Base-by-base conservation (phyloP, 2,888 invertebrate genomes). In the Eilema griseolum region DNA sequence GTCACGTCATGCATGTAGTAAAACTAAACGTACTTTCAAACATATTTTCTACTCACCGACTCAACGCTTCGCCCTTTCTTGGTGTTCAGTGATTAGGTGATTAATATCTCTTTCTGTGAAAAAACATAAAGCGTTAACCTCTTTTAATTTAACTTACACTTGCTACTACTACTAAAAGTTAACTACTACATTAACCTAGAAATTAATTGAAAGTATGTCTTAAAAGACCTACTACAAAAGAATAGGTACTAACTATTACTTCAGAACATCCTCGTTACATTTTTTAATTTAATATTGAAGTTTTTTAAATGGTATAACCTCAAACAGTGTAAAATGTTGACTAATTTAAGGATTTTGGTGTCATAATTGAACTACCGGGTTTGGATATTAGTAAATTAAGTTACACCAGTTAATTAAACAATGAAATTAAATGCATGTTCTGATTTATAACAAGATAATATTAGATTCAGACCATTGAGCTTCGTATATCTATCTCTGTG, bases 381-480 rank as follows among this genome's bases (percentile, higher is more conserved):
- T 68, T 72, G 79, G 76, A 75, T 65, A 57, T 37, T 59, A 72
- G 69, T 72, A 66, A 8, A 16, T 41, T 62, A 10, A 41, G 37
- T 62, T 37, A 24, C 10, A 52, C 52, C 52, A 52, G 52, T n/a
- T 52, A n/a, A 52, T 52, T n/a, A n/a, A n/a, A 52, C 4, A 33
- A 33, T 3, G 10, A 24, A 62, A n/a, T 52, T 8, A 52, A 52
- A 52, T 52, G 52, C 52, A 52, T 52, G 52, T 52, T 52, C 52
- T 52, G 52, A 52, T 20, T n/a, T n/a, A n/a, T n/a, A n/a, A n/a
- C n/a, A n/a, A n/a, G n/a, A n/a, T n/a, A n/a, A n/a, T n/a, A n/a
- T n/a, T n/a, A n/a, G n/a, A n/a, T n/a, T n/a, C n/a, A n/a, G n/a
- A n/a, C n/a, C n/a, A n/a, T n/a, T n/a, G n/a, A n/a, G n/a, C n/a